A percentile compares a stretch with the other conserved stretches of the same genome.
Evolutionary conservation across 2,113 vertebrate genomes (phyloP).

Genomic region (Penelope pileata): DNA sequence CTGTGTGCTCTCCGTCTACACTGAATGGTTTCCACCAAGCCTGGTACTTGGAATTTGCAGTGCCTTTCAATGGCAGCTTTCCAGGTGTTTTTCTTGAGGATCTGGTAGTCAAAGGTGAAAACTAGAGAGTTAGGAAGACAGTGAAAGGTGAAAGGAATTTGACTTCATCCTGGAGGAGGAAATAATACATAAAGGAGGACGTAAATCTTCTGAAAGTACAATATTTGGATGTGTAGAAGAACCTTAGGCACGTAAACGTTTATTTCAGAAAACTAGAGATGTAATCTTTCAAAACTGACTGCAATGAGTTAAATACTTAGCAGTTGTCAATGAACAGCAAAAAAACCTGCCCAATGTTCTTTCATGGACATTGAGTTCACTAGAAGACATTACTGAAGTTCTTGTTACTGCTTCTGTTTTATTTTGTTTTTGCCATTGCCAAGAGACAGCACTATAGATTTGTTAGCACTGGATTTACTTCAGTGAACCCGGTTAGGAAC

Average conservation of each 20-base stretch:
- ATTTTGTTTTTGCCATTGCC: neutral
- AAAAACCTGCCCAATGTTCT: neutral
- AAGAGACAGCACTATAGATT: neutral
- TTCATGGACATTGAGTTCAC: neutral
- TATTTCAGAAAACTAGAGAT: neutral
- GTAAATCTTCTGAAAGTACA: neutral
- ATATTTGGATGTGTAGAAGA: neutral
- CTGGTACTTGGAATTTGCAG: neutral
- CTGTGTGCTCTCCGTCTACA: too few relatives aligned
- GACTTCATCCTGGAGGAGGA: neutral
- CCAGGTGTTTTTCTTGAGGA: neutral
- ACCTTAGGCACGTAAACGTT: neutral
- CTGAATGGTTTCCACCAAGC: neutral
- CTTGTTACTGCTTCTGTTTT: neutral
- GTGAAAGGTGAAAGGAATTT: neutral
- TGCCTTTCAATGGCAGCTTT: neutral
- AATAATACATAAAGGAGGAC: neutral
- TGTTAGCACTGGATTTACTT: neutral
- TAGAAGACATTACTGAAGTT: neutral
- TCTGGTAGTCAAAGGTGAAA: neutral
- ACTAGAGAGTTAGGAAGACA: neutral
- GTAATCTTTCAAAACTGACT: neutral
- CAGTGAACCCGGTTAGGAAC: neutral
- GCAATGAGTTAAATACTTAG: neutral
- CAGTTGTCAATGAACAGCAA: neutral